Percentiles rank a stretch among this genome's conserved stretches.
These are phyloP conservation scores for Flexamia atlantica DNA, from an alignment of 2,888 invertebrate species.

Conservation along the genomic window DNA sequence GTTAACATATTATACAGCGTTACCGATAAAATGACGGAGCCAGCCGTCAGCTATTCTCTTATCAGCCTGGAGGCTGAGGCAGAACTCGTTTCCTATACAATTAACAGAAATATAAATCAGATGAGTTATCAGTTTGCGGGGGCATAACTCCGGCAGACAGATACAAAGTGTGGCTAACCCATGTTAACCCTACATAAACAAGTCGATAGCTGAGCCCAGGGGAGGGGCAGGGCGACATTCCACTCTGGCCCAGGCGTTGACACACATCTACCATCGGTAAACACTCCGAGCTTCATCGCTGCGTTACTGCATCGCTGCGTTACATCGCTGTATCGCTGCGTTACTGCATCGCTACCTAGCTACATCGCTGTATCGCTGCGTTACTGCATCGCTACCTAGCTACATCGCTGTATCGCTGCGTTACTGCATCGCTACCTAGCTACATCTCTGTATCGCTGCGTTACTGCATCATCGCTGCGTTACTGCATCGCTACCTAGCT, in stretches of 20 bases:
- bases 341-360: too few species aligned
- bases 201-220: slow-evolving; percentile 17
- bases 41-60: not conserved
- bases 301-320: too few species aligned
- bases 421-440: too few species aligned
- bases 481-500: too few species aligned
- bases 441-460: too few species aligned
- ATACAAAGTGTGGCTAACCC: slow-evolving; percentile 32
- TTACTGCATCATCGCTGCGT: too few species aligned
- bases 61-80: not conserved
- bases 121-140: slow-evolving; percentile 28
- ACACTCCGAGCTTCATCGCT: too few species aligned
- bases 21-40: not conserved
- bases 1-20: too few species aligned
- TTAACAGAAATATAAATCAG: slow-evolving; percentile 45
- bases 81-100: slow-evolving; percentile 37
- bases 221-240: slow-evolving; percentile 17
- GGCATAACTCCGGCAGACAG: slow-evolving; percentile 27
- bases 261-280: not conserved
- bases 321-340: too few species aligned
- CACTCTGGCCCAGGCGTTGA: not conserved
- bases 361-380: too few species aligned
- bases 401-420: too few species aligned
- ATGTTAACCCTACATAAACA: not conserved
- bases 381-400: too few species aligned